Evolutionary conservation across 2,797 vertebrate species (phyloP).

Genomic region (Oreonectes daqikongensis): DNA sequence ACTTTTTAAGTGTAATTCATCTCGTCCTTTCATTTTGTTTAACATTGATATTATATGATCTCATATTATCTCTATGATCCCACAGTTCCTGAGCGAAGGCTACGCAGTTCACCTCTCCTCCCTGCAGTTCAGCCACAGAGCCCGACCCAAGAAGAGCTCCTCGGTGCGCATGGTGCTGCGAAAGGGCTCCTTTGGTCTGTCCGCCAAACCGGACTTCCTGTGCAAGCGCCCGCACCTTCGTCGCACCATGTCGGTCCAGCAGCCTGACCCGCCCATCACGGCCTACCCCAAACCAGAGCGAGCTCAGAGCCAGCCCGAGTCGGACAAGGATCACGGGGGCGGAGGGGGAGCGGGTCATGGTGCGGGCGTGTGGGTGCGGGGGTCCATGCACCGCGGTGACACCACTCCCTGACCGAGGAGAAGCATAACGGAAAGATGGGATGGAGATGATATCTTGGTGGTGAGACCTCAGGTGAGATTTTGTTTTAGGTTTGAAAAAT

Average conservation of each 20-base stretch:
- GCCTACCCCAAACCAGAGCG: constrained; percentile 93
- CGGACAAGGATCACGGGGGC: constrained; percentile 89
- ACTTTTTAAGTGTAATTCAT: neutral
- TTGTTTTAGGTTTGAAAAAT: no score
- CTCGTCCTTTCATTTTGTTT: constrained; percentile 7
- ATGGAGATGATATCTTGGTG: constrained; percentile 20
- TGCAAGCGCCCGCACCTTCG: constrained; percentile 95
- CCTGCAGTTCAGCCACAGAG: constrained; percentile 88
- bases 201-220: constrained; percentile 93
- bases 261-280: constrained; percentile 87
- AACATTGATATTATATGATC: neutral
- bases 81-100: constrained; percentile 94
- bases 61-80: neutral
- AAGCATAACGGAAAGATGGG: constrained; percentile 9
- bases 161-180: constrained; percentile 92
- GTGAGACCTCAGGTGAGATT: constrained; percentile 35
- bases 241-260: constrained; percentile 95
- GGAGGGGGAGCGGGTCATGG: constrained; percentile 71
- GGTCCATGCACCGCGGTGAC: constrained; percentile 78
- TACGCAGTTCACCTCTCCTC: constrained; percentile 93
- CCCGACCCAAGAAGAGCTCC: constrained; percentile 91
- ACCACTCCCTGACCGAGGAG: constrained; percentile 74
- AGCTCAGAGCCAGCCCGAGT: constrained; percentile 97
- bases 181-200: constrained; percentile 94
- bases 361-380: constrained; percentile 72